Percentiles rank a stretch among this genome's conserved stretches.
Evolutionary conservation across 92 coral and sea anemone species (phyloP).

Genomic region (Epizoanthus ramosus): DNA sequence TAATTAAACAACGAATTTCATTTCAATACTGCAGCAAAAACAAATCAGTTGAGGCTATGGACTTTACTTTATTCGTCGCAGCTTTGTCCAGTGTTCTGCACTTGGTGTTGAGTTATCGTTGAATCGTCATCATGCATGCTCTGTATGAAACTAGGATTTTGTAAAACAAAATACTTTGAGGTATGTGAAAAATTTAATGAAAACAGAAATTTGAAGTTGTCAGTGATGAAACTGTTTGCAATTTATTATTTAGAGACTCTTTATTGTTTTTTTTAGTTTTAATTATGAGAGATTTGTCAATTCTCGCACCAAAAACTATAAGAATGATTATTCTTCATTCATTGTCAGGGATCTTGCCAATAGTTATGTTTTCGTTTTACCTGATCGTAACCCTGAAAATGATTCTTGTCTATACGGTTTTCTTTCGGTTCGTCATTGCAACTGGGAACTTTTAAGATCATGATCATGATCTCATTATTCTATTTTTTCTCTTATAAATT

Average conservation of each 20-base stretch:
- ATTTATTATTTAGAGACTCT: constrained; percentile 39
- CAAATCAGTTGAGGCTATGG: background rate
- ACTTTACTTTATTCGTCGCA: background rate
- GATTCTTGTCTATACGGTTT: no score
- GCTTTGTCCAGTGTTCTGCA: background rate
- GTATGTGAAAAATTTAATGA: background rate
- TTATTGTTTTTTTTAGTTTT: constrained; percentile 35
- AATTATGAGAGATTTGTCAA: constrained; percentile 15
- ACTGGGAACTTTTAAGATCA: no score
- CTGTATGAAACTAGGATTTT: background rate
- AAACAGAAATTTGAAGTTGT: constrained; percentile 20
- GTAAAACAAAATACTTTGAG: constrained; percentile 14
- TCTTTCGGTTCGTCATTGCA: no score
- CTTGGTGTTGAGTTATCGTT: background rate
- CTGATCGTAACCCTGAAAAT: no score
- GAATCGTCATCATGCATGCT: background rate
- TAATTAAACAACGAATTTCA: constrained; percentile 11
- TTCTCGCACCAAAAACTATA: background rate
- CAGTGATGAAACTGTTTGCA: constrained; percentile 15
- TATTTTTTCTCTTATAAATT: no score
- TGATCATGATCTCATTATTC: no score
- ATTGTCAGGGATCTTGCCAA: background rate
- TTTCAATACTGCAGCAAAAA: constrained; percentile 12
- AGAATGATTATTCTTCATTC: background rate
- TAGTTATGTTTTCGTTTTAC: no score